Conservation (phyloP, 2,797 vertebrate genomes). For the Gadopsis bispinosus region DNA sequence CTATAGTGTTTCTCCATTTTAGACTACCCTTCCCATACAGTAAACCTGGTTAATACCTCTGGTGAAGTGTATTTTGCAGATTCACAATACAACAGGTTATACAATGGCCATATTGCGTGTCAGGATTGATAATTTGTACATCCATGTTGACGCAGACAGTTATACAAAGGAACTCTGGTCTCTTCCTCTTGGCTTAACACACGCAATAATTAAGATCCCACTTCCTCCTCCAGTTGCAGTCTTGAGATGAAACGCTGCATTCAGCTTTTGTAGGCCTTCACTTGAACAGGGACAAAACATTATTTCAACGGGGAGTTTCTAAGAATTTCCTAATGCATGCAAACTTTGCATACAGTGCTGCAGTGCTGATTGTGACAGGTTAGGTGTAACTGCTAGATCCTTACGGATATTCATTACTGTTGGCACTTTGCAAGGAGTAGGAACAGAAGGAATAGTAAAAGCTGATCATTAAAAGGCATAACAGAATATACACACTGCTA, state of each 20-base stretch:
- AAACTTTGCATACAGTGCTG: neutral
- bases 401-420: slow-evolving; percentile 13
- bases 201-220: neutral
- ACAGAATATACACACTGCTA: neutral
- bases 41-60: neutral
- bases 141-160: neutral
- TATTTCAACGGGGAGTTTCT: neutral
- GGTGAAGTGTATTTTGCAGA: neutral
- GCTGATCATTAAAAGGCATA: neutral
- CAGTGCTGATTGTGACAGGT: neutral
- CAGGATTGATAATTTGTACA: neutral
- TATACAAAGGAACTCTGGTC: slow-evolving; percentile 6
- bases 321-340: neutral
- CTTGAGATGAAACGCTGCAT: neutral
- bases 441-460: slow-evolving; percentile 7
- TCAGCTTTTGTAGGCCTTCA: neutral
- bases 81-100: neutral
- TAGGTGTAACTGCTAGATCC: neutral
- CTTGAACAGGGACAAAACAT: neutral
- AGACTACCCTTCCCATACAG: slow-evolving; percentile 24
- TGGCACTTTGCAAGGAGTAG: neutral
- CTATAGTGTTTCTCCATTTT: slow-evolving; percentile 17
- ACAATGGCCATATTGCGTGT: slow-evolving; percentile 9
- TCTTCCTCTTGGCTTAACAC: slow-evolving; percentile 37
- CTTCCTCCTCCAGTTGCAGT: slow-evolving; percentile 34